Percentiles rank a stretch among this genome's conserved stretches.
phyloP scores from a whole-genome alignment of 2,888 invertebrate species.

The Lymantria monacha region DNA sequence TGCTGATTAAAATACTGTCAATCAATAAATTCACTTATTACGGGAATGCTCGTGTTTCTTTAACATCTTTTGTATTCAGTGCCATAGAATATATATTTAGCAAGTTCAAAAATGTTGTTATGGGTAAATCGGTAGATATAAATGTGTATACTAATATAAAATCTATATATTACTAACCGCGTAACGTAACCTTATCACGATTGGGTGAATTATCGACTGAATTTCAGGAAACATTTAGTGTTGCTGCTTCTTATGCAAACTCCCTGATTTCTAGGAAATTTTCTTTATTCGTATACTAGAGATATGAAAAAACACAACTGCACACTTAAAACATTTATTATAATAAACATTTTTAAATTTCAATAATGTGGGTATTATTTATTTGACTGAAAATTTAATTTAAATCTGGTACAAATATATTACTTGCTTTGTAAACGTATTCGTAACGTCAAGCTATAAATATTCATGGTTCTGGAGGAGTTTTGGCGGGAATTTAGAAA shows the following conservation, averaged over 20 bases:
- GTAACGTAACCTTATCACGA: background rate
- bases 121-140: background rate
- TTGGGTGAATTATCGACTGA: constrained; percentile 5
- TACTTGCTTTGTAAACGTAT: too few relatives aligned
- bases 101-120: background rate
- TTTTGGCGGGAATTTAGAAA: too few relatives aligned
- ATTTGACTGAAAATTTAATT: too few relatives aligned
- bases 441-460: too few relatives aligned
- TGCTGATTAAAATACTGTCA: constrained; percentile 1
- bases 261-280: background rate
- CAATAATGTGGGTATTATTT: too few relatives aligned
- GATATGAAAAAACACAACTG: too few relatives aligned
- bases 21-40: constrained; percentile 5
- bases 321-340: too few relatives aligned
- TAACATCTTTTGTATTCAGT: background rate
- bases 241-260: constrained; percentile 1
- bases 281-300: too few relatives aligned
- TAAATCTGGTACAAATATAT: too few relatives aligned
- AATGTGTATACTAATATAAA: background rate
- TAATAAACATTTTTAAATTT: too few relatives aligned
- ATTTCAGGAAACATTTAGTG: constrained; percentile 5
- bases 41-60: background rate
- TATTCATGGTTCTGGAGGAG: too few relatives aligned
- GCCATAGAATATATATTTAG: background rate
- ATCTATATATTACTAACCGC: background rate